Evolutionary conservation across 2,888 invertebrate species (phyloP), one percentile per base, ranked within the genome.

Genomic region (Argynnis bischoffii): DNA sequence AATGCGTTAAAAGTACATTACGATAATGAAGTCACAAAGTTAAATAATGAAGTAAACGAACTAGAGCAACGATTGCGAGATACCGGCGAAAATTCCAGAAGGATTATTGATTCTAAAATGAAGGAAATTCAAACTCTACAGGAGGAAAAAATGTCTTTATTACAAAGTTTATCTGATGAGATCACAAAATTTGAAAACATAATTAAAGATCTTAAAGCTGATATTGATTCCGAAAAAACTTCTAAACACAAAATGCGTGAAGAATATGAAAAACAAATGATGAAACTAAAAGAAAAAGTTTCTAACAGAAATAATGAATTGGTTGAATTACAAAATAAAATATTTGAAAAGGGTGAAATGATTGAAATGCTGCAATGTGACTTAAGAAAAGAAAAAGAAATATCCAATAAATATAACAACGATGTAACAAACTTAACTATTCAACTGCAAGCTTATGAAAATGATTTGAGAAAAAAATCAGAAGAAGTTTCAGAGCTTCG

Each of bases 201-300:
- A 31, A 84, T 89, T 16, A 79, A 79, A 71, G 78, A 77, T 50
- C 76, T 91, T 14, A 81, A 82, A 74, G 72, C 69, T 5, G 86
- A 87, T 64, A 59, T 90, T 50, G 86, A 86, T 21, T 69, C 76
- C 6, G 91, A 90, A 73, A 88, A 80, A 72, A 77, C 79, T 41
- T 76, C 81, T 3, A 88, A 85, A 74, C 70, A 78, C 1, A 85
- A 79, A 68, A 81, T 89, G 76, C 86, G 80, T 70, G 89, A 89
- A 5, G 79, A 85, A 46, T 89, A 84, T 72, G 89, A 90, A 56
- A 86, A 78, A 72, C 81, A 84, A 63, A 75, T 88, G 50, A 89
- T 90, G 88, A 87, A 86, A 64, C 73, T 90, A 6, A 90, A 90
- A 72, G 90, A 89, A 76, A 90, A 90, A 74, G 81, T 90, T 5